Evolutionary conservation across 2,113 vertebrate species (phyloP), one percentile per base, ranked within the genome.

Genomic region (Varanus komodoensis): DNA sequence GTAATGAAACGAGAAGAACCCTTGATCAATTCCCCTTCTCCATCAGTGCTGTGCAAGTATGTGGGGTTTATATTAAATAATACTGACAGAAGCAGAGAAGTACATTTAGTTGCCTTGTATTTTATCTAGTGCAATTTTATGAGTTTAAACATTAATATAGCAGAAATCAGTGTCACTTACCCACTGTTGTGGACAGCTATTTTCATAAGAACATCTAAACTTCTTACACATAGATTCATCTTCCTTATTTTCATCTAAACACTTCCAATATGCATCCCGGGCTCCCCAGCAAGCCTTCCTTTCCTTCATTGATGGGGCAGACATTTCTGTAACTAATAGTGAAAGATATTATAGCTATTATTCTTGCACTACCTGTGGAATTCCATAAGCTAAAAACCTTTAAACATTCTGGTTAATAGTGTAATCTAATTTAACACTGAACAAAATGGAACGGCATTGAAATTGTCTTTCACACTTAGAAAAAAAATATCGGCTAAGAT

Each of bases 151-250:
- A n/a, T 23, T 32, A 15, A 17, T 82, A n/a, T 12, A 34, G 34
- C 38, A 77, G 44, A 52, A 64, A 50, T 34, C 29, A 67, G 25
- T 44, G 34, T 34, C 29, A 95, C 97, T 97, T 96, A 99, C 98
- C 98, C 99, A 99, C 86, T 98, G 98, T 44, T 97, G 97, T 0
- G 99, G 99, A 23, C 99, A 99, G n/a, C 91, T 96, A 0, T 96
- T 81, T 93, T 98, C 98, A 91, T 98, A 99, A 4, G 97, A 89
- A 1, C 32, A 91, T 88, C 97, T 97, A 87, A 97, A 94, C 87
- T 94, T 93, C 92, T 96, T 95, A 91, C 99, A 99, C 12, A 91
- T 27, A 8, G 96, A 54, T 0, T 86, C 52, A 3, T 97, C 96
- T 4, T 98, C 98, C 0, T 52, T 32, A 68, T 96, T 96, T 19